These are phyloP conservation scores for Oligia strigilis DNA, from an alignment of 2,888 invertebrate genomes.

Conservation along the genomic window DNA sequence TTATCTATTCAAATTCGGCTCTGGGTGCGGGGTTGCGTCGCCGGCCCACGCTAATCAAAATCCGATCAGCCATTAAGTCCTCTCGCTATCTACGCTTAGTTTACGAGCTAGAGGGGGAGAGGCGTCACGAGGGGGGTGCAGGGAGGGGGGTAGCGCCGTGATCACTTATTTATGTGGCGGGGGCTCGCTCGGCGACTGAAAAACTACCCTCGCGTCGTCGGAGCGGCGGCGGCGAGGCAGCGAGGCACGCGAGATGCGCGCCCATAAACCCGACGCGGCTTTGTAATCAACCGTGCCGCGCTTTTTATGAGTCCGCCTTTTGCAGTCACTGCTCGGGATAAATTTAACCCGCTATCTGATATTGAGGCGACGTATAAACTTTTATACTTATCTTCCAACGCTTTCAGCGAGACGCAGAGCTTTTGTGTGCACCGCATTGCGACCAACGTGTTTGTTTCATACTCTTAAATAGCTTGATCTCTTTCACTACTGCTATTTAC, in stretches of 20 bases:
- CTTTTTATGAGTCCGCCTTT: conserved; percentile 87
- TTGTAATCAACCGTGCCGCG: conserved; percentile 88
- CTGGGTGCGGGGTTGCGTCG: conserved; percentile 86
- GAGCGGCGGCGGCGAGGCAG: conserved; percentile 71
- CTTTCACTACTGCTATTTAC: neutral
- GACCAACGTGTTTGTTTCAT: conserved; percentile 27
- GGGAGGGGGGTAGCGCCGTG: conserved; percentile 74
- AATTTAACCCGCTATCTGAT: conserved; percentile 86
- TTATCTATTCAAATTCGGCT: conserved; percentile 91
- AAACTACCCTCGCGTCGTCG: conserved; percentile 87
- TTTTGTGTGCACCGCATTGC: conserved; percentile 55
- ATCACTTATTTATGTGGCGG: conserved; percentile 89
- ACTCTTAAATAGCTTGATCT: neutral
- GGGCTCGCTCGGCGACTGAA: conserved; percentile 84
- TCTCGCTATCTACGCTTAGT: conserved; percentile 90
- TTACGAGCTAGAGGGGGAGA: conserved; percentile 87
- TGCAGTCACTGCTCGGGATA: conserved; percentile 83
- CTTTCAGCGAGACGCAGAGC: conserved; percentile 56
- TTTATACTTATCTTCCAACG: conserved; percentile 70
- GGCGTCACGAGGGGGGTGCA: conserved; percentile 70
- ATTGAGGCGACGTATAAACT: conserved; percentile 78
- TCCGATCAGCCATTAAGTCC: conserved; percentile 91
- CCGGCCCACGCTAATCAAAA: conserved; percentile 90
- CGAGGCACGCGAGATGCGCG: conserved; percentile 78
- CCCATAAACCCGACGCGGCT: conserved; percentile 83